Conservation (phyloP, 2,797 vertebrate genomes). For the Tenualosa ilisha region DNA sequence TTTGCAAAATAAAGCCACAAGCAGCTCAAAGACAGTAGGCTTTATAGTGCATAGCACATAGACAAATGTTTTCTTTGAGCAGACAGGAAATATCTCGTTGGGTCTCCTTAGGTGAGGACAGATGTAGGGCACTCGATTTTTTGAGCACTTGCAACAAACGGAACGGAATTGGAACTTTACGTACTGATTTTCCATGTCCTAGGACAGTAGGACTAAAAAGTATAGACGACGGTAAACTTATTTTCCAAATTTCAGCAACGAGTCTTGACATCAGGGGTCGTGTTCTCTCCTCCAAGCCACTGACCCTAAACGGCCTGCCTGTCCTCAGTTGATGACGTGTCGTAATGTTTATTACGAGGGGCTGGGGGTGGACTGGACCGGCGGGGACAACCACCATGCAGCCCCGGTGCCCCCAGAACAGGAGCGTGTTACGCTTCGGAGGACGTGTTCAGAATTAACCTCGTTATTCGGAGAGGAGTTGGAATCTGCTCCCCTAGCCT, state of each 20-base stretch:
- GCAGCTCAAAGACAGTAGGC: too few relatives aligned
- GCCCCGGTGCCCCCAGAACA: not conserved
- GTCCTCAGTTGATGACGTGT: slow-evolving; percentile 4
- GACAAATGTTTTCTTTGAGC: too few relatives aligned
- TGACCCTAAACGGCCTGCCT: slow-evolving; percentile 16
- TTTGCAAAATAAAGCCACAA: too few relatives aligned
- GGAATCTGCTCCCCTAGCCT: not conserved
- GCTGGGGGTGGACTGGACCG: not conserved
- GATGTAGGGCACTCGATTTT: too few relatives aligned
- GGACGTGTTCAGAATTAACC: not conserved
- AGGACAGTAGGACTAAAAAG: too few relatives aligned
- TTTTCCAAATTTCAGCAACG: not conserved
- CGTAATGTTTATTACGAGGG: not conserved
- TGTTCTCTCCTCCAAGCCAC: not conserved
- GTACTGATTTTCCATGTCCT: too few relatives aligned
- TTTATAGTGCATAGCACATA: too few relatives aligned
- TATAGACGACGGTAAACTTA: too few relatives aligned
- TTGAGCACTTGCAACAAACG: too few relatives aligned
- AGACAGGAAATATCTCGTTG: too few relatives aligned
- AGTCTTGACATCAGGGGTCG: not conserved
- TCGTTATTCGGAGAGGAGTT: not conserved
- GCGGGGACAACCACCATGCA: not conserved
- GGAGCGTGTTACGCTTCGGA: not conserved
- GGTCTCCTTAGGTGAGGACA: too few relatives aligned
- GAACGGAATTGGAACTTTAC: too few relatives aligned